Evolutionary conservation across 2,888 invertebrate species (phyloP).

Genomic region (Acrocera orbiculus): DNA sequence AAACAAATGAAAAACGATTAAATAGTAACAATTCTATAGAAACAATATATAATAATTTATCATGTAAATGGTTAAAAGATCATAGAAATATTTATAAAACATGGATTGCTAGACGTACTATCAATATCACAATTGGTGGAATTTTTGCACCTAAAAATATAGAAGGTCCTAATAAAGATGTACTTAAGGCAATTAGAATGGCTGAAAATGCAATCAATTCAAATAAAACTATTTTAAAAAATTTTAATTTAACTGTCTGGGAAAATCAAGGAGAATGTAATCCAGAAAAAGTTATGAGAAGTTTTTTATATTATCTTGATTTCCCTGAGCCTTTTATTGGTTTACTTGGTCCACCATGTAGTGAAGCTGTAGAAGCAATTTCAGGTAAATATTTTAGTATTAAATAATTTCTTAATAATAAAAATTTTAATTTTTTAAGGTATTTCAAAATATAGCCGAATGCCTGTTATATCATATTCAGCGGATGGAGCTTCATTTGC

Average conservation of each 20-base stretch:
- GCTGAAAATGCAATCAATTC: conserved; percentile 45
- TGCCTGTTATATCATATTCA: conserved; percentile 57
- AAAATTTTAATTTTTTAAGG: no score
- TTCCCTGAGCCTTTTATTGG: conserved; percentile 39
- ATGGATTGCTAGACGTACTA: conserved; percentile 31
- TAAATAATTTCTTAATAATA: no score
- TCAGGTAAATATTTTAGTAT: conserved; percentile 35
- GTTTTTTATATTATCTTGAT: conserved; percentile 50
- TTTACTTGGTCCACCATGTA: conserved; percentile 62
- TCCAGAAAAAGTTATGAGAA: conserved; percentile 53
- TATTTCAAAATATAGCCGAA: conserved; percentile 52
- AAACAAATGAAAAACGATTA: conserved; percentile 4
- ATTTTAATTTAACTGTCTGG: conserved; percentile 40
- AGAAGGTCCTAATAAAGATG: conserved; percentile 36
- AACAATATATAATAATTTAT: conserved; percentile 23
- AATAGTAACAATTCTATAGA: conserved; percentile 1
- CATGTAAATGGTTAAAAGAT: conserved; percentile 48
- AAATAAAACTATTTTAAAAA: conserved; percentile 37
- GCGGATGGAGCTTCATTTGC: conserved; percentile 59
- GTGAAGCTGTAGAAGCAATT: conserved; percentile 62
- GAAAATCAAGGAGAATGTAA: conserved; percentile 49
- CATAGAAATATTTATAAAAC: conserved; percentile 31
- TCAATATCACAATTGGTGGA: conserved; percentile 19
- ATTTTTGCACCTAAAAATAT: conserved; percentile 44
- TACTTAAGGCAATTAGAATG: conserved; percentile 39